Percentiles rank a stretch among this genome's conserved stretches.
phyloP scores from a whole-genome alignment of 2,113 vertebrate species.

The Rhabdomys dilectus region DNA sequence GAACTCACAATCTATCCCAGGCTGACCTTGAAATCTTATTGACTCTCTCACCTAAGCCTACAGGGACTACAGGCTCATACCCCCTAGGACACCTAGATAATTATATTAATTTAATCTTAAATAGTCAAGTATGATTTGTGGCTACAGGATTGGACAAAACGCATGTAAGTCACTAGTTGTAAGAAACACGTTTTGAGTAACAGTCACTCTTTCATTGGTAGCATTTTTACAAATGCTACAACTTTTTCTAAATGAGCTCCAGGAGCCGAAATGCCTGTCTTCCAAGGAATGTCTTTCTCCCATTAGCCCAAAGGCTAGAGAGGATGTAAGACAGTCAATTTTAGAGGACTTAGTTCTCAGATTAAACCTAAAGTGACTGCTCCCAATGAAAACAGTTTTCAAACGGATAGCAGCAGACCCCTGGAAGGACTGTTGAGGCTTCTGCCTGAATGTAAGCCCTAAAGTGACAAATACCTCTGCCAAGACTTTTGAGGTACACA shows the following conservation, averaged over 20 bases:
- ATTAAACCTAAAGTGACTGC: not conserved
- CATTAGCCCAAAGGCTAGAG: slow-evolving; percentile 15
- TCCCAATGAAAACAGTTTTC: slow-evolving; percentile 34
- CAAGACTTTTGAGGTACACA: not conserved
- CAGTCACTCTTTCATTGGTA: not conserved
- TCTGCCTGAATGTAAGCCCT: not conserved
- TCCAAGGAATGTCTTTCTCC: slow-evolving; percentile 3
- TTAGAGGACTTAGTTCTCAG: slow-evolving; percentile 40
- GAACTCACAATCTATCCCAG: not conserved
- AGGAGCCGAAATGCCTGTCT: slow-evolving; percentile 40
- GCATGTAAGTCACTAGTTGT: slow-evolving; percentile 24
- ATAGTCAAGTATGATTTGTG: not conserved
- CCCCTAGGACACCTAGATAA: not conserved
- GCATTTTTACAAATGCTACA: slow-evolving; percentile 18
- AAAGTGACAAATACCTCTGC: not conserved
- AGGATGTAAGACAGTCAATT: not conserved
- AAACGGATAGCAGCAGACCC: not conserved
- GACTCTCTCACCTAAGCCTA: not conserved
- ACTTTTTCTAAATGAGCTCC: slow-evolving; percentile 49
- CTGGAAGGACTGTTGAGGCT: not conserved
- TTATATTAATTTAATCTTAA: slow-evolving; percentile 37
- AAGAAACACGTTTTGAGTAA: slow-evolving; percentile 47
- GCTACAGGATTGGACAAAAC: not conserved
- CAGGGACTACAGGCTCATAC: not conserved
- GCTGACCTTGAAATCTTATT: not conserved